A percentile compares a stretch with the other conserved stretches of the same genome.
Evolutionary conservation across 2,113 vertebrate genomes (phyloP).

Genomic region (Grammomys surdaster): DNA sequence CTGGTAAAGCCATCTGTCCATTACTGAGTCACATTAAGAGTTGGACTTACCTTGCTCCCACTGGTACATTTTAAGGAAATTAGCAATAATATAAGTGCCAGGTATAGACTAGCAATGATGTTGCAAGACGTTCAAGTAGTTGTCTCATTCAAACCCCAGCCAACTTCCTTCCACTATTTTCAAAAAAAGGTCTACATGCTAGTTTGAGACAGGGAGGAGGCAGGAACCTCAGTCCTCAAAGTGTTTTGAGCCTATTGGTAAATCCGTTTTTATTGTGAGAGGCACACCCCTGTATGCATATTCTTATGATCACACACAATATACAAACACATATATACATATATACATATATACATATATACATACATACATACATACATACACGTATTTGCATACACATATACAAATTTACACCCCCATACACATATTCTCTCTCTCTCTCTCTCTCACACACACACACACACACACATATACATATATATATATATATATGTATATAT

Average conservation of each 20-base stretch:
- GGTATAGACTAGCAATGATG: background rate
- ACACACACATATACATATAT: background rate
- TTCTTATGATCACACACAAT: too few relatives aligned
- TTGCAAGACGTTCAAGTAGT: background rate
- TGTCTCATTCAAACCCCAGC: background rate
- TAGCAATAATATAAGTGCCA: background rate
- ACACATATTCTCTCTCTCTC: background rate
- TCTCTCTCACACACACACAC: too few relatives aligned
- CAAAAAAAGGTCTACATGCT: background rate
- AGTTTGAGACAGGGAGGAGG: background rate
- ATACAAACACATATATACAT: background rate
- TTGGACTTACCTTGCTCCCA: background rate
- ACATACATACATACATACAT: background rate
- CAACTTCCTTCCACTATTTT: background rate
- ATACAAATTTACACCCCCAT: background rate
- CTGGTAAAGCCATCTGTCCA: background rate
- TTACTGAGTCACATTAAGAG: background rate
- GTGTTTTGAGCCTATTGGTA: background rate
- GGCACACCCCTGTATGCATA: too few relatives aligned
- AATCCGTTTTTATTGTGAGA: slow-evolving; percentile 22
- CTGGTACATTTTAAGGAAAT: background rate
- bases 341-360: background rate
- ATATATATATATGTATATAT: background rate
- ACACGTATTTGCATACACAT: background rate
- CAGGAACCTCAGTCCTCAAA: background rate